Percentiles rank a stretch among this genome's conserved stretches.
phyloP scores from a whole-genome alignment of 2,797 vertebrate genomes.

The Tragelaphus eurycerus region DNA sequence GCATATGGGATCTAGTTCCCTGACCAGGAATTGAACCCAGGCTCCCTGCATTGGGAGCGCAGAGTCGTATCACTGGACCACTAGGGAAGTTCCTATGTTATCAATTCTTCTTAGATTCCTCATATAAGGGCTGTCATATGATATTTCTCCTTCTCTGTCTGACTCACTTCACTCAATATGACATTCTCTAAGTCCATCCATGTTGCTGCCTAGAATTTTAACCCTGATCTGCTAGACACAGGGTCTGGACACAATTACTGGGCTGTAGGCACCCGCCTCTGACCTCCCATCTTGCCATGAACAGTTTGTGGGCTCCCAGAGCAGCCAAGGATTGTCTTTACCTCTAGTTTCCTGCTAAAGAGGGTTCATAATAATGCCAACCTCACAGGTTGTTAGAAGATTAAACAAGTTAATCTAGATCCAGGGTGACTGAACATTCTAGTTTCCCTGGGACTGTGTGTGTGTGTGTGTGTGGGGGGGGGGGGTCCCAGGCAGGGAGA shows the following conservation, averaged over 20 bases:
- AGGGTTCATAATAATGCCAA: background rate
- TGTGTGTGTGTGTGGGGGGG: background rate
- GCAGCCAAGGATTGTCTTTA: background rate
- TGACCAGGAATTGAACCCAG: background rate
- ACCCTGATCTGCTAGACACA: background rate
- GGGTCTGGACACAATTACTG: background rate
- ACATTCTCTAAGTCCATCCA: background rate
- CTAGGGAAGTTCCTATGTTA: background rate
- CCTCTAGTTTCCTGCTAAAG: background rate
- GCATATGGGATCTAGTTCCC: background rate
- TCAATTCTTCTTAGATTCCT: background rate
- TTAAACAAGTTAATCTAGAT: background rate
- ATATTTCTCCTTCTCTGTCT: background rate
- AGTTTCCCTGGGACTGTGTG: background rate
- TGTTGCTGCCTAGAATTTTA: background rate
- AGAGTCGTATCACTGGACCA: background rate
- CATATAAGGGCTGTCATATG: background rate
- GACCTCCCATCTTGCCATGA: background rate
- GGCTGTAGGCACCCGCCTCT: background rate
- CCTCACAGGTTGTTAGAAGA: background rate
- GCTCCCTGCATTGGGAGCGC: background rate
- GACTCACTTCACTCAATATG: background rate
- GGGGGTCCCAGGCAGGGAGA: background rate
- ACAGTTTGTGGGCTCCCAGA: background rate
- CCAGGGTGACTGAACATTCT: background rate